Evolutionary conservation across 2,113 vertebrate species (phyloP), one percentile per base, ranked within the genome.

Genomic region (Mustela lutreola): DNA sequence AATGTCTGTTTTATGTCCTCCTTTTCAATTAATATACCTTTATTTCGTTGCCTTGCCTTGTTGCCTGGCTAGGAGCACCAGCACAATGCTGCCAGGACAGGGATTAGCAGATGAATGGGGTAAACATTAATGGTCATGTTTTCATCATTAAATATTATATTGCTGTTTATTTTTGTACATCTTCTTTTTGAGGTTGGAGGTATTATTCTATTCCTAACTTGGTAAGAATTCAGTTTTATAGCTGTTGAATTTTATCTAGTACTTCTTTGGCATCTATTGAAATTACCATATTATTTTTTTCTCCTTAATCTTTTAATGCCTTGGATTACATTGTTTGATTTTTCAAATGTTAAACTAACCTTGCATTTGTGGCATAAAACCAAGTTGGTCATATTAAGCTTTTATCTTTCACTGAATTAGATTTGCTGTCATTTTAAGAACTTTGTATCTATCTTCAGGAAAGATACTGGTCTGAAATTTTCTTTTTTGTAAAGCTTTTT

Each of bases 391-490:
- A 79, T 75, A 7, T 60, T 93, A 94, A 86, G 18, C 21, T 67
- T 92, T 87, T 87, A 50, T 15, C 0, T 93, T 67, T 58, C 42
- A 83, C n/a, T 91, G 56, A 70, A 58, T 70, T 87, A 84, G 62
- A 90, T 86, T 95, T 96, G 53, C n/a, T 94, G 7, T 16, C 26
- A 79, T 97, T 92, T 96, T 87, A 86, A 89, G 60, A 95, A 86
- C 50, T 91, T 87, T 48, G 4, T 39, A 31, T 89, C 87, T 92
- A 53, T 85, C 22, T 82, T 93, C 84, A 87, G 60, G 65, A 90
- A 83, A 89, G 73, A 78, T 62, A 85, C 5, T 85, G 15, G 18
- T 58, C 15, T 85, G 86, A 81, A 91, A 89, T 45, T 84, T 85
- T 26, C 22, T 15, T n/a, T 87, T 85, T 73, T 56, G 16, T 79